Evolutionary conservation across 1,140 invertebrate species (phyloP).

Genomic region (Agrilus planipennis): DNA sequence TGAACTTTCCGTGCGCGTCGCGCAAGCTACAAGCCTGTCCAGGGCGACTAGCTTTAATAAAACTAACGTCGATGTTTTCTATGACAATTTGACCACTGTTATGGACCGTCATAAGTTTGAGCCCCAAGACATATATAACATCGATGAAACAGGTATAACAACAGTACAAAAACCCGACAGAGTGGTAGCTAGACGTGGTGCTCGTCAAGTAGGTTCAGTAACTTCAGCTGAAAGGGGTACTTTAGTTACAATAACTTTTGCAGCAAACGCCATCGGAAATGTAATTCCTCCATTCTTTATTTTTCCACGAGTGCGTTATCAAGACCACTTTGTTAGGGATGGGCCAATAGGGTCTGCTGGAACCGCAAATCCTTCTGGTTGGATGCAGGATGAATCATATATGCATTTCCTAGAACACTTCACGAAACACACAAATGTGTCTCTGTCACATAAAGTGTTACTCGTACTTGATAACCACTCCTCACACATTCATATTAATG

Average conservation of each 20-base stretch:
- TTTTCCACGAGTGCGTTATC: slow-evolving; percentile 3
- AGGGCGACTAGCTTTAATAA: slow-evolving; percentile 38
- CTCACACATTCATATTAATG: slow-evolving; percentile 1
- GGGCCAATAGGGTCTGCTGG: slow-evolving; percentile 30
- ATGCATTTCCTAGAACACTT: slow-evolving; percentile 27
- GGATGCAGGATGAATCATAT: slow-evolving; percentile 31
- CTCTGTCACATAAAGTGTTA: neutral
- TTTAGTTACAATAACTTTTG: slow-evolving; percentile 32
- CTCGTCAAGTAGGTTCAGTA: slow-evolving; percentile 35
- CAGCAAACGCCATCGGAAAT: slow-evolving; percentile 18
- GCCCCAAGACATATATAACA: slow-evolving; percentile 33
- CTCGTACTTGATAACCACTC: slow-evolving; percentile 3
- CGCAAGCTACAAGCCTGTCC: slow-evolving; percentile 35
- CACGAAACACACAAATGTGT: slow-evolving; percentile 19
- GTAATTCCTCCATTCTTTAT: slow-evolving; percentile 2
- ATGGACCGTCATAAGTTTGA: slow-evolving; percentile 25
- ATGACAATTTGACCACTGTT: slow-evolving; percentile 26
- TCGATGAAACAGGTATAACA: slow-evolving; percentile 36
- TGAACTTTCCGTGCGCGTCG: slow-evolving; percentile 31
- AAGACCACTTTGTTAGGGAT: slow-evolving; percentile 31
- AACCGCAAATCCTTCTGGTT: slow-evolving; percentile 28
- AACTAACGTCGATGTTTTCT: slow-evolving; percentile 30
- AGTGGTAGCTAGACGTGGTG: slow-evolving; percentile 28
- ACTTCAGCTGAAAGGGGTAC: slow-evolving; percentile 36
- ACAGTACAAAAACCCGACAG: slow-evolving; percentile 35